Percentiles rank a stretch among this genome's conserved stretches.
phyloP scores from a whole-genome alignment of 2,113 vertebrate species.

The Hymenochirus boettgeri region DNA sequence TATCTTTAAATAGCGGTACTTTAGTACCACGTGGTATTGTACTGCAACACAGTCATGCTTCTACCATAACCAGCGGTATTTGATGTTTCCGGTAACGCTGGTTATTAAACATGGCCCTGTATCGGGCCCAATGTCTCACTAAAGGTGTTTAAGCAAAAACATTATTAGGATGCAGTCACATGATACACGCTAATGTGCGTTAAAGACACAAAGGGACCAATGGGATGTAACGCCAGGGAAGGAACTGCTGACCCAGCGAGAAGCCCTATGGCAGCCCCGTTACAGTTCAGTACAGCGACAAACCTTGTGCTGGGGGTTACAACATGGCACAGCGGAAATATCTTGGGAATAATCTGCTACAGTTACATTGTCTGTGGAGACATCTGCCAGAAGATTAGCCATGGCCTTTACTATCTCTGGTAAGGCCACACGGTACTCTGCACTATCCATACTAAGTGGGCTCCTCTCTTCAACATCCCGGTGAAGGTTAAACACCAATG shows the following conservation, averaged over 20 bases:
- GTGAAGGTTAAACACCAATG: conserved; percentile 82
- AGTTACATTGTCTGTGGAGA: conserved; percentile 71
- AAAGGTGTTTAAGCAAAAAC: too few species aligned
- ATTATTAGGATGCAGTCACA: neutral
- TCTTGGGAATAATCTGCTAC: conserved; percentile 73
- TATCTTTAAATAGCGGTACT: too few species aligned
- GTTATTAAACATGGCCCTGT: too few species aligned
- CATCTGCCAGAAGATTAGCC: conserved; percentile 65
- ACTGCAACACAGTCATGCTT: too few species aligned
- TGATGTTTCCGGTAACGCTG: too few species aligned
- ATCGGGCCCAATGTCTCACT: too few species aligned
- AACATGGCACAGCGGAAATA: conserved; percentile 68
- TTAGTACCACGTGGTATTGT: too few species aligned
- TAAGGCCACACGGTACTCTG: conserved; percentile 61
- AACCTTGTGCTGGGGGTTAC: conserved; percentile 52
- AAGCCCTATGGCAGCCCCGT: neutral
- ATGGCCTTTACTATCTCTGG: conserved; percentile 57
- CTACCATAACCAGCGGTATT: too few species aligned
- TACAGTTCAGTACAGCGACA: conserved; percentile 66
- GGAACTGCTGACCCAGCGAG: too few species aligned
- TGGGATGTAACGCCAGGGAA: neutral
- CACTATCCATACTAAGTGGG: conserved; percentile 58
- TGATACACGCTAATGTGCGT: neutral
- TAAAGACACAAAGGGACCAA: neutral
- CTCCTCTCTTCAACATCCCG: conserved; percentile 62